phyloP scores from a whole-genome alignment of 2,113 vertebrate genomes.

The Oreochromis tanganicae region DNA sequence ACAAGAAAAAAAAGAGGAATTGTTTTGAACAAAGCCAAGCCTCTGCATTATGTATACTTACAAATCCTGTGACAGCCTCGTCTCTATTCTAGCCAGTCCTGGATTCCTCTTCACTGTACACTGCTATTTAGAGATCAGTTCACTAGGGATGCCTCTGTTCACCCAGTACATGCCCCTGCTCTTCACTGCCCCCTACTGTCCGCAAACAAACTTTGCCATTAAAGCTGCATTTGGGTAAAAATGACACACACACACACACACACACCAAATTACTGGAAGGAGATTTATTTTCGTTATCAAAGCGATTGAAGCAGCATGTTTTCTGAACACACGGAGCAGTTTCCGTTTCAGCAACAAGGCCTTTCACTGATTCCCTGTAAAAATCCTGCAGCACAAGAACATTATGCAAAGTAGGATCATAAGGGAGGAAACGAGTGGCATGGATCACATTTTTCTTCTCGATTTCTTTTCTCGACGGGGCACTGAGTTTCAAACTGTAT shows the following conservation, averaged over 20 bases:
- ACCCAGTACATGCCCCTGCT: neutral
- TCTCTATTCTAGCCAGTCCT: neutral
- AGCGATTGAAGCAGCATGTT: constrained; percentile 68
- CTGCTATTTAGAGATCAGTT: neutral
- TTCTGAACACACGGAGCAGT: constrained; percentile 51
- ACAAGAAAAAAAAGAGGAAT: neutral
- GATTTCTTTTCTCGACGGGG: neutral
- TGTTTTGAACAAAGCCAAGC: neutral
- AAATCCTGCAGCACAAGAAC: constrained; percentile 44
- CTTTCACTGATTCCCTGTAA: constrained; percentile 26
- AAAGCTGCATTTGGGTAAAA: neutral
- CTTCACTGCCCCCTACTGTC: neutral
- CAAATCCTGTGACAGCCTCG: neutral
- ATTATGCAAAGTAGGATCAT: constrained; percentile 43
- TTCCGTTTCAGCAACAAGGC: constrained; percentile 49
- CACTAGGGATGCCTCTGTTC: neutral
- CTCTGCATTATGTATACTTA: constrained; percentile 1
- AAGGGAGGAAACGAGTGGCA: neutral
- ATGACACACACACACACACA: neutral
- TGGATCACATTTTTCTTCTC: constrained; percentile 1
- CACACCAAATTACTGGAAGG: constrained; percentile 31
- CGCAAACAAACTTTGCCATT: neutral
- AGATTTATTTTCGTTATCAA: constrained; percentile 71
- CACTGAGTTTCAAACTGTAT: constrained; percentile 29
- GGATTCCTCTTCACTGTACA: neutral